Percentiles rank a stretch among this genome's conserved stretches.
Evolutionary conservation across 2,797 vertebrate species (phyloP).

Genomic region (Florisuga fusca): DNA sequence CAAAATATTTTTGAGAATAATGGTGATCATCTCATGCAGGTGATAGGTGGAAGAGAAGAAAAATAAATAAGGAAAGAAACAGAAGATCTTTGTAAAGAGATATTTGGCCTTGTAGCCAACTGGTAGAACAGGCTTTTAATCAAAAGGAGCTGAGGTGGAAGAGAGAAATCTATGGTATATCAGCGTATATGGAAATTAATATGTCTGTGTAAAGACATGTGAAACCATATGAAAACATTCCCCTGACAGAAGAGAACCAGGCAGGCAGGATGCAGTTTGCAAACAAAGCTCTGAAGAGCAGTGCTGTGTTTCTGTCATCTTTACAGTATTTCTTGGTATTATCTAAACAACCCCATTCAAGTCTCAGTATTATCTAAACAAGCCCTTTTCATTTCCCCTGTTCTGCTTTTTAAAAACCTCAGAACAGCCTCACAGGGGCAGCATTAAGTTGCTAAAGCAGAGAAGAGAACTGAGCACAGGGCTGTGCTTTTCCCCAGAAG

Average conservation of each 20-base stretch:
- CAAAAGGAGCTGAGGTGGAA: not conserved
- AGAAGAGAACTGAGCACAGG: conserved; percentile 29
- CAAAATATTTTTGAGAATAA: not conserved
- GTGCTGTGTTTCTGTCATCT: not conserved
- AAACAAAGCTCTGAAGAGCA: conserved; percentile 3
- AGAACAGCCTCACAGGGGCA: conserved; percentile 37
- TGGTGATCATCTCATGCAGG: not conserved
- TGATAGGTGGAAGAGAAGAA: not conserved
- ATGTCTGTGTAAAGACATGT: not conserved
- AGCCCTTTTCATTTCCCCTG: not conserved
- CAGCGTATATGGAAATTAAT: not conserved
- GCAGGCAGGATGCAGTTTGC: not conserved
- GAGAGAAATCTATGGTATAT: not conserved
- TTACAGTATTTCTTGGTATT: conserved; percentile 10
- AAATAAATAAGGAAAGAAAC: not conserved
- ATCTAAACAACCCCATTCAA: conserved; percentile 3
- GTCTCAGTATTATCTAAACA: conserved; percentile 22
- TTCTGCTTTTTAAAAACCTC: conserved; percentile 15
- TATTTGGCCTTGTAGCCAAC: not conserved
- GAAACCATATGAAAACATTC: not conserved
- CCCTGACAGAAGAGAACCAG: not conserved
- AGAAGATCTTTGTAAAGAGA: not conserved
- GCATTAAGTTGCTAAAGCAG: conserved; percentile 51
- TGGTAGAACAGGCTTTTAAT: not conserved
- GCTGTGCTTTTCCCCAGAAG: not conserved